These are phyloP conservation scores for Eclectus roratus DNA, from an alignment of 2,113 vertebrate species.

Conservation along the genomic window DNA sequence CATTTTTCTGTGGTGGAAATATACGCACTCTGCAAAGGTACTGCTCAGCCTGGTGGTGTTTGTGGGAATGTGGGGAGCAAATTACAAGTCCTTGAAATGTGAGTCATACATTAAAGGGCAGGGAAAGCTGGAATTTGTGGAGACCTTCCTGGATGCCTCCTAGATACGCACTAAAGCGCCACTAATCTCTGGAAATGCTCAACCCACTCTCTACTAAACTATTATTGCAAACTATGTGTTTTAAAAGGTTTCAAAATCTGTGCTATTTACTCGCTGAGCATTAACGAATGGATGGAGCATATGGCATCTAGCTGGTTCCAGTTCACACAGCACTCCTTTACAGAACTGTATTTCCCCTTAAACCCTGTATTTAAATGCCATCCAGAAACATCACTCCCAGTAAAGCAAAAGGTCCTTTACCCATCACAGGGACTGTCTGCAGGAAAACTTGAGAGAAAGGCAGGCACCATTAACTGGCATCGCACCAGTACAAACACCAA, in stretches of 20 bases:
- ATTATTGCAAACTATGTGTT: background rate
- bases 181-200: background rate
- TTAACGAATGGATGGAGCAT: background rate
- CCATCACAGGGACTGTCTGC: background rate
- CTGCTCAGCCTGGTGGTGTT: background rate
- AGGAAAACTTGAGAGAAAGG: background rate
- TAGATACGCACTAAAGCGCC: background rate
- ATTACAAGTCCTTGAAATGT: background rate
- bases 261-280: background rate
- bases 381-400: background rate
- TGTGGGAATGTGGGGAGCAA: conserved; percentile 13
- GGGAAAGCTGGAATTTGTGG: background rate
- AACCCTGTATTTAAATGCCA: background rate
- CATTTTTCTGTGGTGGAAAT: background rate
- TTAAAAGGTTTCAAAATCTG: background rate
- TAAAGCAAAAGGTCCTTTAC: background rate
- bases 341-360: background rate
- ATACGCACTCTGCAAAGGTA: background rate
- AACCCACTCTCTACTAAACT: background rate
- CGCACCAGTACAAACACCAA: background rate
- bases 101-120: background rate
- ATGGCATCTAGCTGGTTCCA: background rate
- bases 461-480: background rate
- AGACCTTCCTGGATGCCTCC: background rate
- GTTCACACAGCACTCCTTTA: background rate